Evolutionary conservation across 2,113 vertebrate genomes (phyloP), one percentile per base, ranked within the genome.

Genomic region (Malurus cyaneus): DNA sequence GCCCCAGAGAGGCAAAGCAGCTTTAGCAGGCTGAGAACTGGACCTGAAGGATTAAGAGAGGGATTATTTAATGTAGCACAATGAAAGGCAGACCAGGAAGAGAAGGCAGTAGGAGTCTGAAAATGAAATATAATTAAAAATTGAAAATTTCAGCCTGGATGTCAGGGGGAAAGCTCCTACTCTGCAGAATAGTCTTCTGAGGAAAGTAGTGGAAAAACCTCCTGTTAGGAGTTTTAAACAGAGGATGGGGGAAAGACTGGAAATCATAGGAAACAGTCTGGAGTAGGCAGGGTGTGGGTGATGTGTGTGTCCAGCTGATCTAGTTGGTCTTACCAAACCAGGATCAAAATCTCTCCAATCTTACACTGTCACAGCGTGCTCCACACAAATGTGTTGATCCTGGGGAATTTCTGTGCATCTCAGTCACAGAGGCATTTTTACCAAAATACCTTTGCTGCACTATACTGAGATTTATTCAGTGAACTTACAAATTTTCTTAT

Each of bases 401-500:
- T 83, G 46, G 54, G 62, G 64, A 66, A 73, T 59, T 70, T 70
- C 77, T 2, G 3, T 92, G 93, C 29, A 44, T 93, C 90, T 94
- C 12, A 12, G 31, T 82, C 86, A 85, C 65, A 88, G 60, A 80
- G 70, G 41, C 62, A 57, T 90, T 97, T 96, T 94, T 64, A 80
- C 14, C 14, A 71, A 94, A 80, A 72, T 72, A 84, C 39, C 47
- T 95, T 73, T 79, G 28, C 65, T 73, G 28, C 29, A 32, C 65
- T 52, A 39, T 52, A 61, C 29, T 50, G 69, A 84, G 57, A 78
- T 80, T 74, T 50, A 76, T 79, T 57, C 73, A 59, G 70, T 72
- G 84, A 88, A 62, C 60, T 65, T 87, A 29, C 34, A 54, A 84
- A 53, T 47, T 92, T 83, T 90, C 59, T 84, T 83, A 82, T 34